Evolutionary conservation across 2,113 vertebrate species (phyloP).

Genomic region (Ovibos moschatus): DNA sequence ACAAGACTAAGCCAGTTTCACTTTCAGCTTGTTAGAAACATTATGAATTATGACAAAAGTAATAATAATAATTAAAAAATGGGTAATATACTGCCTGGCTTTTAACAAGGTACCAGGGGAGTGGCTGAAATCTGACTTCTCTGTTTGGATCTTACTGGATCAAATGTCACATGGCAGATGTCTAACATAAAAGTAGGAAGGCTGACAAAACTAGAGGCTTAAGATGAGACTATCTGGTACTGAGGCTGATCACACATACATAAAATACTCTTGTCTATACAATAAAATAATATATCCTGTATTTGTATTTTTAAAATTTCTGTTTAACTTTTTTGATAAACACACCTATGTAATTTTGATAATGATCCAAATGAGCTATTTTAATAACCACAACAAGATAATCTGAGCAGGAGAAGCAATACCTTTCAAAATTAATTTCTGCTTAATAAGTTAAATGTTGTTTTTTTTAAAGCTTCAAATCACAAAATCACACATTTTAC

Average conservation of each 20-base stretch:
- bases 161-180: neutral
- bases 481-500: neutral
- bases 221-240: neutral
- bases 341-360: neutral
- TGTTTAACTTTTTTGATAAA: neutral
- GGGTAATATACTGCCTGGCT: neutral
- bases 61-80: neutral
- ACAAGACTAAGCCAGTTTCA: neutral
- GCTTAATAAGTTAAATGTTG: neutral
- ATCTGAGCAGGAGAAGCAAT: neutral
- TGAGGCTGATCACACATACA: neutral
- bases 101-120: neutral
- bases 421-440: constrained; percentile 8
- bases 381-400: neutral
- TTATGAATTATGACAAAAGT: neutral
- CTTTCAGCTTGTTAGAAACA: neutral
- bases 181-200: neutral
- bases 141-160: neutral
- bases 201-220: neutral
- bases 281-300: neutral
- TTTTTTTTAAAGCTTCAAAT: neutral
- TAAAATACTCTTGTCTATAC: neutral
- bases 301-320: neutral
- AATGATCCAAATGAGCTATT: neutral
- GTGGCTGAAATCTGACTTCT: neutral